These are phyloP conservation scores for Cephonodes hylas DNA, from an alignment of 2,888 invertebrate species.

Conservation along the genomic window DNA sequence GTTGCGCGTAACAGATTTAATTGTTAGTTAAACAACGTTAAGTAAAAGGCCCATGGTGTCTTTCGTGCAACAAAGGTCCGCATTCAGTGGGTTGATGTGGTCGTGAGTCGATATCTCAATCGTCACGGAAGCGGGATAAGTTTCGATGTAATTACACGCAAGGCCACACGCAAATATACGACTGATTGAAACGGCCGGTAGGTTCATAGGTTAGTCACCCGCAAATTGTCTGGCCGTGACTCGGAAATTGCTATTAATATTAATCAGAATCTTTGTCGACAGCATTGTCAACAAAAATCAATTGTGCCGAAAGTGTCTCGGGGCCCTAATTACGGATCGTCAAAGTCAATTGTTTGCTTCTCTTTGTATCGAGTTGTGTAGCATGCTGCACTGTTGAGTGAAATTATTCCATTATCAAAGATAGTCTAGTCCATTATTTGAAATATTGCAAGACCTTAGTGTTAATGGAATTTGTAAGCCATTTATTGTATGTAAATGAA, in stretches of 20 bases:
- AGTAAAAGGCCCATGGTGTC: constrained; percentile 30
- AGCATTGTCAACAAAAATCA: constrained; percentile 23
- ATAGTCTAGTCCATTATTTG: neutral
- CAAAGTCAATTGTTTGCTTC: neutral
- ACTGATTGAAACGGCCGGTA: constrained; percentile 52
- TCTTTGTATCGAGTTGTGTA: neutral
- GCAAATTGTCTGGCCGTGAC: constrained; percentile 43
- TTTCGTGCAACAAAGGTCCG: constrained; percentile 37
- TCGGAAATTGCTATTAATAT: constrained; percentile 40
- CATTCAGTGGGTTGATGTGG: constrained; percentile 23
- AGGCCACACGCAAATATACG: constrained; percentile 43
- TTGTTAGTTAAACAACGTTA: constrained; percentile 30
- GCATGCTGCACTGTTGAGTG: neutral
- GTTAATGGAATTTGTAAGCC: neutral
- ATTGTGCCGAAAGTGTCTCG: neutral
- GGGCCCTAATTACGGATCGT: neutral
- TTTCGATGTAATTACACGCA: constrained; percentile 42
- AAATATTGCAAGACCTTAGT: neutral
- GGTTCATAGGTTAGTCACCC: constrained; percentile 67
- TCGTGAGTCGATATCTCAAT: constrained; percentile 43
- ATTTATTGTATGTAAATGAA: constrained; percentile 4
- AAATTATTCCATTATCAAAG: constrained; percentile 1
- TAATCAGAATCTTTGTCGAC: constrained; percentile 48
- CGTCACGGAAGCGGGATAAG: constrained; percentile 57
- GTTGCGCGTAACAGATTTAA: constrained; percentile 25